Conservation (phyloP, 2,888 invertebrate genomes). For the Drosophila nigricruria region DNA sequence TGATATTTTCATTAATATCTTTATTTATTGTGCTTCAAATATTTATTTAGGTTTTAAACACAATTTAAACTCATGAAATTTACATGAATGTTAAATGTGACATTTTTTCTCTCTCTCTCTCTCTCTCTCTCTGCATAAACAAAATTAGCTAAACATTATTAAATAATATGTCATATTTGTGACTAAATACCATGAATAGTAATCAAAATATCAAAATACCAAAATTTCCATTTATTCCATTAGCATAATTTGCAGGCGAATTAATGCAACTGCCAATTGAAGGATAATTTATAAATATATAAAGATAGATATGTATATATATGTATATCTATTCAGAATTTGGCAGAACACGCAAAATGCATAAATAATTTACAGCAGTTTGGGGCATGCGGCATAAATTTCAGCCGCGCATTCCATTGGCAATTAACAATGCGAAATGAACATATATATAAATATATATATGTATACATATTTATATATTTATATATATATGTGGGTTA, state of each 20-base stretch:
- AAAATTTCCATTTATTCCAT: slow-evolving; percentile 46
- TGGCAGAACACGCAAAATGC: neutral
- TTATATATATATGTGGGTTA: slow-evolving; percentile 1
- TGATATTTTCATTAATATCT: neutral
- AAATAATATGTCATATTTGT: slow-evolving; percentile 21
- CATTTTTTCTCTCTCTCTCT: neutral
- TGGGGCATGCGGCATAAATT: slow-evolving; percentile 21
- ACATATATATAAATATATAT: neutral
- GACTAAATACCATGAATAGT: slow-evolving; percentile 13
- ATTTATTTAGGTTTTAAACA: neutral
- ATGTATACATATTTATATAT: neutral
- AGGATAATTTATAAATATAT: slow-evolving; percentile 36
- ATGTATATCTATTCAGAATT: slow-evolving; percentile 6
- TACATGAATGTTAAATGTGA: neutral
- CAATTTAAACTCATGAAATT: neutral
- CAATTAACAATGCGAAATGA: slow-evolving; percentile 43
- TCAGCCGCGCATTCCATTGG: slow-evolving; percentile 26
- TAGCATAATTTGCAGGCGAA: slow-evolving; percentile 49
- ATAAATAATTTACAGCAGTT: slow-evolving; percentile 29
- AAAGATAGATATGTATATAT: neutral
- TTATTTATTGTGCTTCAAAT: neutral
- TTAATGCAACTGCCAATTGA: slow-evolving; percentile 48
- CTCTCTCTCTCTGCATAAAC: neutral
- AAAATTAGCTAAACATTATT: slow-evolving; percentile 35
- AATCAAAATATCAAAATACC: slow-evolving; percentile 30